phyloP scores from a whole-genome alignment of 2,797 vertebrate genomes.

The Malurus leucopterus region DNA sequence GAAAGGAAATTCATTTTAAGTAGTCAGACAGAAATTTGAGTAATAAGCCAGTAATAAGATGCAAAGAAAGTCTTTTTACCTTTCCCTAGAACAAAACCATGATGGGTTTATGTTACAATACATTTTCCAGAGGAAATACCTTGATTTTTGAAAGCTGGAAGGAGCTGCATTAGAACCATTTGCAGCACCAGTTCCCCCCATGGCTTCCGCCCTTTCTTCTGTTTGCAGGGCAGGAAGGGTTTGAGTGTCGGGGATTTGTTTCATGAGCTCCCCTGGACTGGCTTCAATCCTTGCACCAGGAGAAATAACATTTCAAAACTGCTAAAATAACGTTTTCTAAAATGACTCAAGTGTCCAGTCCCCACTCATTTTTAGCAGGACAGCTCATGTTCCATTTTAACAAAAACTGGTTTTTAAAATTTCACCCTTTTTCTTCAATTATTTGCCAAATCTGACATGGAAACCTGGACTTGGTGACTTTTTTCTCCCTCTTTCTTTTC shows the following conservation, averaged over 20 bases:
- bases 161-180: not conserved
- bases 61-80: not conserved
- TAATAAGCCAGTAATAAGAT: not conserved
- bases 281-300: not conserved
- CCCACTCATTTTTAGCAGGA: not conserved
- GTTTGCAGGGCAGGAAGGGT: not conserved
- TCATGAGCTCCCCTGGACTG: rapidly evolving
- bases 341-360: rapidly evolving
- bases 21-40: not conserved
- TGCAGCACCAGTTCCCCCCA: not conserved
- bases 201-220: not conserved
- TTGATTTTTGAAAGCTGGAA: not conserved
- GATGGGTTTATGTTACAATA: not conserved
- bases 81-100: not conserved
- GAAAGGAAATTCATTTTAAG: not conserved
- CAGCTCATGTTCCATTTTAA: not conserved
- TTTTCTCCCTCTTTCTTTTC: not conserved
- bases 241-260: not conserved
- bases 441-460: not conserved
- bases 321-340: not conserved
- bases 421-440: not conserved
- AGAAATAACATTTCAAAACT: not conserved
- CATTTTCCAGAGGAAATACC: not conserved
- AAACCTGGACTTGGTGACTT: not conserved
- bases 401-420: not conserved